Evolutionary conservation across 2,888 invertebrate species (phyloP), one percentile per base, ranked within the genome.

Genomic region (Oscheius myriophilus): DNA sequence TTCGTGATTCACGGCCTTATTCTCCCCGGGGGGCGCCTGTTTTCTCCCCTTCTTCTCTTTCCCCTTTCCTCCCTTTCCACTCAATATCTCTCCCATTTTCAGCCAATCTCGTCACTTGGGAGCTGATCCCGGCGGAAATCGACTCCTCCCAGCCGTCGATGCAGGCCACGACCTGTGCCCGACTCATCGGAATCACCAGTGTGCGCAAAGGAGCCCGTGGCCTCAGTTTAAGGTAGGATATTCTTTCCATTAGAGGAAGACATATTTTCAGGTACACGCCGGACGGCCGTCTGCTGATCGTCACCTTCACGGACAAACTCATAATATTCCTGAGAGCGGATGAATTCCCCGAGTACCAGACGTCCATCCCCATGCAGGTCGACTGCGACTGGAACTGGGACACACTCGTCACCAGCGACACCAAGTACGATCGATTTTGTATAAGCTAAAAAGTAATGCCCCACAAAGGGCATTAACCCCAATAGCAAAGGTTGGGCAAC

Each of bases 301-400:
- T 67, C 2, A 63, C 70, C 21, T 67, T 72, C n/a, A 61, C 74
- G 0, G 69, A 72, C 6, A 11, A 58, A 11, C 64, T 70, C 2
- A 49, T 75, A 6, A 43, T 58, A 39, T 68, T 73, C 16, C 42
- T 73, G 9, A 58, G 67, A 25, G 54, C 69, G 11, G 74, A 70
- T 26, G 16, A 70, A 71, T 71, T 45, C 54, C 21, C 67, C 33
- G 11, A 46, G 23, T 61, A 61, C 46, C 33, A 3, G 33, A 6
- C 33, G 33, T 2, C 23, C 18, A 33, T 12, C 18, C 14, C 11
- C 2, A 26, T 75, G 0, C 57, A 66, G 1, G 64, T 66, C 1
- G 67, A 66, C 26, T 69, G 74, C 42, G 65, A 55, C 26, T 77
- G 77, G 77, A 77, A 77, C 58, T 77, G 77, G 77, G 77, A 77